Evolutionary conservation across 2,113 vertebrate species (phyloP), one percentile per base, ranked within the genome.

Genomic region (Tricholaema leucomelas): DNA sequence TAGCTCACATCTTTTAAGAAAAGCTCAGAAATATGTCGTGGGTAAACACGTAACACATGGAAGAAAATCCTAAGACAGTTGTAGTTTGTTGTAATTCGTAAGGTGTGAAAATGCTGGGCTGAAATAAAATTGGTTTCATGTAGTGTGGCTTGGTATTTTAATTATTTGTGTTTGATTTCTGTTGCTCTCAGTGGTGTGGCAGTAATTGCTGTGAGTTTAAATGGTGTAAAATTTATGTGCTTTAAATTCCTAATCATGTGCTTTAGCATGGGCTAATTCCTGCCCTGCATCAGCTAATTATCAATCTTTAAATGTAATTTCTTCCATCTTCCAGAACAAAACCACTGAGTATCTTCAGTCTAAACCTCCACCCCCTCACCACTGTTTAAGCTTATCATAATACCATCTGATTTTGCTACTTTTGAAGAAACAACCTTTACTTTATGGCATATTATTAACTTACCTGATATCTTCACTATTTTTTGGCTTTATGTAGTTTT

Each of bases 381-480:
- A 5, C 28, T 64, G 42, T 42, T 80, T 44, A 74, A 55, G 20
- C 12, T 63, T 46, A 33, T 13, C 33, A 73, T 23, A 42, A 15
- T 54, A 12, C 59, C 19, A 4, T 30, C 40, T 66, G 50, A 2
- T 56, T 90, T 66, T 80, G 33, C 27, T 60, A 24, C 21, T 1
- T 72, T 58, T 69, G 28, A 24, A 50, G 55, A 24, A 16, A 74
- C n/a, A 21, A 5, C 44, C 9, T 58, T 79, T 54, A 17, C 52
- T 67, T 25, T 61, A 12, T 21, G 28, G 5, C 15, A 2, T 55
- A 5, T 50, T 67, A 20, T 18, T 88, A 40, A 42, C 60, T 77
- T 52, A 31, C 6, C 18, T 54, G 12, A 35, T 58, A 18, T 2
- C 5, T 5, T 65, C 10, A 0, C 8, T 54, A 0, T 0, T 52